A percentile compares a stretch with the other conserved stretches of the same genome.
phyloP scores from a whole-genome alignment of 2,113 vertebrate genomes.

The Campylomormyrus numenius region DNA sequence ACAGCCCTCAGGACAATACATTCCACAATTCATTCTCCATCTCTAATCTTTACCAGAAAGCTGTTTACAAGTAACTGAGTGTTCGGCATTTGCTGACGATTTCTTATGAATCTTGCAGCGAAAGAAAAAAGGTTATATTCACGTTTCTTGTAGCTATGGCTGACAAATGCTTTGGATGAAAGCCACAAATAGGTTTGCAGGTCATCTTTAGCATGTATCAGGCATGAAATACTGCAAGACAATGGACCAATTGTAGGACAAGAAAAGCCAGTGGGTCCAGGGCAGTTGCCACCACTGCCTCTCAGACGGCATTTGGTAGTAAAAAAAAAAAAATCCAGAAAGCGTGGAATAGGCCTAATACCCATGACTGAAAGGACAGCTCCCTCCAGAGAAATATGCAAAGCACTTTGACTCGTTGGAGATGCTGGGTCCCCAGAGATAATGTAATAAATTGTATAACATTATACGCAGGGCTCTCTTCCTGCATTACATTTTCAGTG shows the following conservation, averaged over 20 bases:
- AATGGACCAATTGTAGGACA: not conserved
- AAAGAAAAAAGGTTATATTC: not conserved
- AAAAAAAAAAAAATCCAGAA: not conserved
- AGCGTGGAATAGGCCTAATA: not conserved
- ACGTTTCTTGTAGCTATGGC: not conserved
- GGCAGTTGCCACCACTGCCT: not conserved
- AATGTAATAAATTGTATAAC: conserved; percentile 11
- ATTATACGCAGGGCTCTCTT: not conserved
- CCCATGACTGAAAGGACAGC: not conserved
- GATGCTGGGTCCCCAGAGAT: not conserved
- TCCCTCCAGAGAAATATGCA: conserved; percentile 2
- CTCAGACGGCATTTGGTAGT: not conserved
- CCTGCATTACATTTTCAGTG: not conserved
- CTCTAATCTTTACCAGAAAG: not conserved
- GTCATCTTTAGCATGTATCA: not conserved
- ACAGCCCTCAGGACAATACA: not conserved
- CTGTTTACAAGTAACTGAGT: not conserved
- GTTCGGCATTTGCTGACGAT: not conserved
- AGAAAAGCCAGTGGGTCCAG: not conserved
- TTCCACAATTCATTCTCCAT: not conserved
- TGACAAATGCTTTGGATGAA: not conserved
- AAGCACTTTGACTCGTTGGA: not conserved
- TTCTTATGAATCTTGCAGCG: not conserved
- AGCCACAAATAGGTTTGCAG: not conserved
- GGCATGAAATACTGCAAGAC: not conserved